Conservation (phyloP, 2,113 vertebrate genomes). For the Platanista minor region DNA sequence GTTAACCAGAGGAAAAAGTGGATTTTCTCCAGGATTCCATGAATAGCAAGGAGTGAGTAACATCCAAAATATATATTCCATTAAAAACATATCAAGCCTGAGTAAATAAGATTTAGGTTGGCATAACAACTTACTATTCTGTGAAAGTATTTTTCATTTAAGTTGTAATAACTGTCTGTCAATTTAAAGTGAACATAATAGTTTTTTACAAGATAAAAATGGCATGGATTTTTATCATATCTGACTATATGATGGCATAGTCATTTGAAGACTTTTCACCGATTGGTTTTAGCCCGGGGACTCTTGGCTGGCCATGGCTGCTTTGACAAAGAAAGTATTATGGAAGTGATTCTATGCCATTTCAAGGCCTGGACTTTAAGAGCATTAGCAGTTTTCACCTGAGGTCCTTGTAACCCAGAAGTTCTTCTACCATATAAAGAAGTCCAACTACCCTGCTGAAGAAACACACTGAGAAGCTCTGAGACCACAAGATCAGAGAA, state of each 20-base stretch:
- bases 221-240: not conserved
- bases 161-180: not conserved
- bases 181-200: not conserved
- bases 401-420: not conserved
- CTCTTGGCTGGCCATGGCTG: not conserved
- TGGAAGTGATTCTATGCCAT: not conserved
- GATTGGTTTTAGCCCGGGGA: not conserved
- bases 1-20: not conserved
- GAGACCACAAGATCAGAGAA: not conserved
- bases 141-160: not conserved
- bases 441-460: not conserved
- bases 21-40: not conserved
- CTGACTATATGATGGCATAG: not conserved
- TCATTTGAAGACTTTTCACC: not conserved
- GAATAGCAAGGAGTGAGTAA: conserved; percentile 1
- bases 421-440: not conserved
- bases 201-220: not conserved
- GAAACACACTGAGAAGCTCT: not conserved
- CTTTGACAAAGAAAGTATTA: not conserved
- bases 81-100: conserved; percentile 63
- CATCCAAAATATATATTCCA: conserved; percentile 68
- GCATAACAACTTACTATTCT: conserved; percentile 81
- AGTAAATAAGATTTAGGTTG: conserved; percentile 78
- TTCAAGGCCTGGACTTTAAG: not conserved
- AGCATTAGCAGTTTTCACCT: not conserved